These are phyloP conservation scores for Lerista edwardsae DNA, from an alignment of 2,797 vertebrate species.

Conservation along the genomic window DNA sequence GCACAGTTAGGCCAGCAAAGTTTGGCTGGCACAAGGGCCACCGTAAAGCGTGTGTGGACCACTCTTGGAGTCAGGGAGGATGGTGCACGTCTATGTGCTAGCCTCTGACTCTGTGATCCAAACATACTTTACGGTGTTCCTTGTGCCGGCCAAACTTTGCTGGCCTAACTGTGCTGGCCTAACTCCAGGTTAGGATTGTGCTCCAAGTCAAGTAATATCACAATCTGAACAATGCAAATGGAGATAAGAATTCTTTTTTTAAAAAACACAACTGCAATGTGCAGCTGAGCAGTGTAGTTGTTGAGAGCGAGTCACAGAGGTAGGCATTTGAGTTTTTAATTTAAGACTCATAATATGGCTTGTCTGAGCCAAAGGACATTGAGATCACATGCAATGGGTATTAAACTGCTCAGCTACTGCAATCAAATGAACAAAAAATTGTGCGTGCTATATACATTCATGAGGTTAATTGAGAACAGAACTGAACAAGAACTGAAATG, in stretches of 20 bases:
- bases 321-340: conserved; percentile 52
- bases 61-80: no score
- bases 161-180: no score
- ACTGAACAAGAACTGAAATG: neutral
- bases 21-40: no score
- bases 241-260: neutral
- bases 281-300: neutral
- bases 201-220: conserved; percentile 32
- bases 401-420: conserved; percentile 44
- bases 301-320: conserved; percentile 37
- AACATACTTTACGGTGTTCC: no score
- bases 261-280: no score
- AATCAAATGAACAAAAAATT: conserved; percentile 27
- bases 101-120: no score
- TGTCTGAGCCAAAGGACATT: conserved; percentile 40
- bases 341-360: conserved; percentile 37
- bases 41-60: no score
- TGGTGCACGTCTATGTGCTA: no score
- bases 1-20: no score
- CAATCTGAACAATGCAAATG: conserved; percentile 22
- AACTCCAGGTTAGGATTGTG: no score
- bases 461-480: conserved; percentile 49
- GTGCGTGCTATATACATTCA: conserved; percentile 50
- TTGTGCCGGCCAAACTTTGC: no score
- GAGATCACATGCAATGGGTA: conserved; percentile 47